phyloP scores from a whole-genome alignment of 2,797 vertebrate genomes.

The Pangasius sanitwongsei region DNA sequence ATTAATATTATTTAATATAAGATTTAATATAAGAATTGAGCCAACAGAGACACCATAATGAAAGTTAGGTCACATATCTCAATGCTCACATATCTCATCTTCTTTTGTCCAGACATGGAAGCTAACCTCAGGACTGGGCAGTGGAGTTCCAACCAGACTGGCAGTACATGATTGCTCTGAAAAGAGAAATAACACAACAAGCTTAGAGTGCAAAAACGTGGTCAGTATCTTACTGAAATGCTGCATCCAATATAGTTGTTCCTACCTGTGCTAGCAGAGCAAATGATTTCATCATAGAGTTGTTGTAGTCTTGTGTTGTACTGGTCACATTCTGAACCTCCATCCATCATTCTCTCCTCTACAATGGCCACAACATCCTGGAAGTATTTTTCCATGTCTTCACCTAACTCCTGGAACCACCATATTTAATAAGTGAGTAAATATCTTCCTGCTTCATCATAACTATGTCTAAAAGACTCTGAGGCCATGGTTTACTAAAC shows the following conservation, averaged over 20 bases:
- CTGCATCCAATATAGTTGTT: background rate
- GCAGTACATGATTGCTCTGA: conserved; percentile 17
- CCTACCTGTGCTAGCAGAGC: conserved; percentile 48
- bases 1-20: background rate
- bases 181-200: background rate
- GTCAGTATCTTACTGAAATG: too few species aligned
- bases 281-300: conserved; percentile 73
- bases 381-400: conserved; percentile 73
- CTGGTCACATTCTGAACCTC: conserved; percentile 39
- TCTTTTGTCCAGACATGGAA: conserved; percentile 84
- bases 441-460: background rate
- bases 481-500: background rate
- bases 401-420: conserved; percentile 69
- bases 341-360: conserved; percentile 66
- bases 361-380: conserved; percentile 72
- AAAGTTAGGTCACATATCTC: background rate
- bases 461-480: background rate
- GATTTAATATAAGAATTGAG: background rate
- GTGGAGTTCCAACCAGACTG: conserved; percentile 59
- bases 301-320: conserved; percentile 70
- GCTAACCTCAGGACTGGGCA: conserved; percentile 80
- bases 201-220: background rate
- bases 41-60: background rate
- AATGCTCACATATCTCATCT: conserved; percentile 82
- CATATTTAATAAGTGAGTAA: background rate